Evolutionary conservation across 1,140 invertebrate species (phyloP), one percentile per base, ranked within the genome.

Genomic region (Varroa destructor): DNA sequence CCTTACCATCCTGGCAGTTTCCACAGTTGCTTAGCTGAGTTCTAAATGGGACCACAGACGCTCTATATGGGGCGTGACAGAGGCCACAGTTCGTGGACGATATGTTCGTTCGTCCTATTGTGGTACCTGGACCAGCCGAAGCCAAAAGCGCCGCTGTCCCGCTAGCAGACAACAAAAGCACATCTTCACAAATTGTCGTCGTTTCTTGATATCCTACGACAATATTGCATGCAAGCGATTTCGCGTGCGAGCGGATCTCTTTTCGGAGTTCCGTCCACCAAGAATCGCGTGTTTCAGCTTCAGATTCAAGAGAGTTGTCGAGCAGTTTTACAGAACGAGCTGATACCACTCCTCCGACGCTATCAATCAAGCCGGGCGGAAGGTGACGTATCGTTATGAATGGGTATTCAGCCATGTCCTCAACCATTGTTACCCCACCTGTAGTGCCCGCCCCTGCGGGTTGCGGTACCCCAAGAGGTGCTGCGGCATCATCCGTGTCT

Each of bases 191-290:
- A 76, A 96, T 93, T 73, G 88, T 88, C 0, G 91, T 91, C 56
- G 87, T 84, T 82, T 97, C 93, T 71, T 84, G 84, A 79, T 97
- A 97, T 1, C 90, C 93, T 55, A 97, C 81, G 54, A 97, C 90
- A n/a, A 92, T 90, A 79, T 94, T 93, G 76, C 93, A 97, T 10
- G 87, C 87, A 54, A 97, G 81, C 25, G 91, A 87, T 71, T 90
- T 83, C 3, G 90, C 89, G 79, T 97, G 93, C 5, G 91, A 91
- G 1, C 92, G 82, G 72, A 97, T 87, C 84, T 97, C 93, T 81
- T 92, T 93, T 57, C 93, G 82, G 10, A 97, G 82, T 81, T 97
- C 93, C 0, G 87, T 92, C 93, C 93, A 97, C 93, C 93, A 97
- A 6, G 86, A 85, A 78, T 95, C 93, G 55, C 93, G 83, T 0